These are phyloP conservation scores for Colletes collaris DNA, from an alignment of 2,888 invertebrate species.

Conservation along the genomic window DNA sequence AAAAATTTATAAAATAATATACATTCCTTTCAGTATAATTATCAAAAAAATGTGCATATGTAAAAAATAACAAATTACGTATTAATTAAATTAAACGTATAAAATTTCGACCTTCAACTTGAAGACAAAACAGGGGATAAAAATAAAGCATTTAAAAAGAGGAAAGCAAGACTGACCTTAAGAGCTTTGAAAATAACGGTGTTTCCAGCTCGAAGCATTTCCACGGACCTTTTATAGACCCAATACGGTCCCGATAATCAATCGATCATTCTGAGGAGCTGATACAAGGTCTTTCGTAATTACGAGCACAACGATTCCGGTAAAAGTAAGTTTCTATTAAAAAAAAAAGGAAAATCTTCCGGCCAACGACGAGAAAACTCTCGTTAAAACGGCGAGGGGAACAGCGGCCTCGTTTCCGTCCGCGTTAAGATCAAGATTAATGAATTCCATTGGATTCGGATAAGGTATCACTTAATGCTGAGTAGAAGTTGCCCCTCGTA, in stretches of 20 bases:
- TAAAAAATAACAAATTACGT: too few relatives aligned
- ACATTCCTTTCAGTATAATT: too few relatives aligned
- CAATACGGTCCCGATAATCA: neutral
- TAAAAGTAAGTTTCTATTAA: neutral
- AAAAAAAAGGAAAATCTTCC: neutral
- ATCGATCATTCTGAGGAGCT: neutral
- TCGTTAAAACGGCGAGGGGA: constrained; percentile 16
- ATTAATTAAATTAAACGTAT: too few relatives aligned
- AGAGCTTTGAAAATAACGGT: too few relatives aligned
- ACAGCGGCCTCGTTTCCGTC: neutral
- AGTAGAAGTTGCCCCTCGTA: constrained; percentile 15
- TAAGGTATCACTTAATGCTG: constrained; percentile 31
- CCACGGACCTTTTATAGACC: neutral
- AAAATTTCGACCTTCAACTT: too few relatives aligned
- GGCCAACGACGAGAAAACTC: neutral
- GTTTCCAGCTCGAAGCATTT: too few relatives aligned
- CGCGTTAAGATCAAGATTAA: constrained; percentile 24
- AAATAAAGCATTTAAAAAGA: too few relatives aligned
- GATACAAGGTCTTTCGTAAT: neutral
- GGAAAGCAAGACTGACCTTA: too few relatives aligned
- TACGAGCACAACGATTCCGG: neutral
- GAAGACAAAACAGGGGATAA: too few relatives aligned
- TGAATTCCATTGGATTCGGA: constrained; percentile 23
- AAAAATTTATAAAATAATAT: too few relatives aligned
- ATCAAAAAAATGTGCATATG: too few relatives aligned